phyloP scores from a whole-genome alignment of 2,888 invertebrate genomes.

The Cerastis leucographa region DNA sequence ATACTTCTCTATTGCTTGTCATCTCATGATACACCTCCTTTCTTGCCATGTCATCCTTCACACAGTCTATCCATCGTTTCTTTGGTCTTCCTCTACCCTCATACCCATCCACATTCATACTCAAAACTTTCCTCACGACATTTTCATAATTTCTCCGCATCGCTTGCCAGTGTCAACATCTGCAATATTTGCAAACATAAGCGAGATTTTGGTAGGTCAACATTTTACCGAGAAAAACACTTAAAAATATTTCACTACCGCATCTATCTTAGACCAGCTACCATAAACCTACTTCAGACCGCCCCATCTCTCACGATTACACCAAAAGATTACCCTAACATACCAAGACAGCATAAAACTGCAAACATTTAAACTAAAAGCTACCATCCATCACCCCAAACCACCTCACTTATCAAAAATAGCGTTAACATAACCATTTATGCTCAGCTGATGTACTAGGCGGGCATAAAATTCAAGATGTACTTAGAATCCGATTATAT shows the following conservation, averaged over 20 bases:
- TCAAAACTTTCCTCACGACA: too few species aligned
- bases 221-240: slow-evolving; percentile 11
- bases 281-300: slow-evolving; percentile 53
- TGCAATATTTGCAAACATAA: background rate
- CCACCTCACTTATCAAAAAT: slow-evolving; percentile 55
- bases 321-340: slow-evolving; percentile 49
- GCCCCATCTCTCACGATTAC: slow-evolving; percentile 50
- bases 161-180: too few species aligned
- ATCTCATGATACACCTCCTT: too few species aligned
- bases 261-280: slow-evolving; percentile 18
- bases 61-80: too few species aligned
- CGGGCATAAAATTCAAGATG: slow-evolving; percentile 57
- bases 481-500: slow-evolving; percentile 56
- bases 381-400: slow-evolving; percentile 47
- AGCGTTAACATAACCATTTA: slow-evolving; percentile 61
- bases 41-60: too few species aligned
- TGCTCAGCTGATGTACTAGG: slow-evolving; percentile 48
- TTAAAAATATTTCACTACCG: slow-evolving; percentile 3
- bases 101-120: too few species aligned
- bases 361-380: slow-evolving; percentile 46
- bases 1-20: too few species aligned
- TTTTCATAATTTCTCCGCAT: too few species aligned
- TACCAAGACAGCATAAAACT: slow-evolving; percentile 53
- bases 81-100: too few species aligned
- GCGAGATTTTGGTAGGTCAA: background rate